A percentile compares a stretch with the other conserved stretches of the same genome.
Conservation (phyloP, 1,140 invertebrate species). For the Leptinotarsa defecta region DNA sequence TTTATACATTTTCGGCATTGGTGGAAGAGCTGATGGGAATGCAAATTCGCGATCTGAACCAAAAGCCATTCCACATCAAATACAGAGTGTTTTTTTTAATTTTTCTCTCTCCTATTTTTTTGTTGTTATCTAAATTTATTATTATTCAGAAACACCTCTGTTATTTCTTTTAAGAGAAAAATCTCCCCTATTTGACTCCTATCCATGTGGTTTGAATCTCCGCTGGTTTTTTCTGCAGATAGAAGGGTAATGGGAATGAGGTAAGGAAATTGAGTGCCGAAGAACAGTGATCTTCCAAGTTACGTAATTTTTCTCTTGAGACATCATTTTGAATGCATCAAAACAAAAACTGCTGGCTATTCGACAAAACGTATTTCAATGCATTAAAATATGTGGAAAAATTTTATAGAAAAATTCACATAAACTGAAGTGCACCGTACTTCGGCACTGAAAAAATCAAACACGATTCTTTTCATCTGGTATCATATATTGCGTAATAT, state of each 20-base stretch:
- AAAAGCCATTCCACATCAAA: no score
- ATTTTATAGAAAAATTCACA: constrained; percentile 53
- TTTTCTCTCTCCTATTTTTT: no score
- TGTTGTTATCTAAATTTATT: no score
- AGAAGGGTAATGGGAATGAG: neutral
- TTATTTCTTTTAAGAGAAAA: no score
- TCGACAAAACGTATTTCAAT: constrained; percentile 39
- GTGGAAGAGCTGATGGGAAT: no score
- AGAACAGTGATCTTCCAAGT: constrained; percentile 73
- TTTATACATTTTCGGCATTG: no score
- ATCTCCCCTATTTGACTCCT: no score
- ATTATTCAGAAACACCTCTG: no score
- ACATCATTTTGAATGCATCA: constrained; percentile 49
- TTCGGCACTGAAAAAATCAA: constrained; percentile 55
- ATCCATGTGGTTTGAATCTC: no score
- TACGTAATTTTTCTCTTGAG: constrained; percentile 55
- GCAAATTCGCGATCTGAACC: no score
- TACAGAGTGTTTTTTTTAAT: no score
- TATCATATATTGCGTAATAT: constrained; percentile 53
- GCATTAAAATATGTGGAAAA: constrained; percentile 44
- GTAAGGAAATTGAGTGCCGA: constrained; percentile 65
- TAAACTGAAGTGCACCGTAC: constrained; percentile 57
- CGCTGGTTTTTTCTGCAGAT: no score
- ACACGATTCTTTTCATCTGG: constrained; percentile 41
- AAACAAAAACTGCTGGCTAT: constrained; percentile 21